Conservation (phyloP, 2,888 invertebrate genomes). For the Danaus chrysippus region DNA sequence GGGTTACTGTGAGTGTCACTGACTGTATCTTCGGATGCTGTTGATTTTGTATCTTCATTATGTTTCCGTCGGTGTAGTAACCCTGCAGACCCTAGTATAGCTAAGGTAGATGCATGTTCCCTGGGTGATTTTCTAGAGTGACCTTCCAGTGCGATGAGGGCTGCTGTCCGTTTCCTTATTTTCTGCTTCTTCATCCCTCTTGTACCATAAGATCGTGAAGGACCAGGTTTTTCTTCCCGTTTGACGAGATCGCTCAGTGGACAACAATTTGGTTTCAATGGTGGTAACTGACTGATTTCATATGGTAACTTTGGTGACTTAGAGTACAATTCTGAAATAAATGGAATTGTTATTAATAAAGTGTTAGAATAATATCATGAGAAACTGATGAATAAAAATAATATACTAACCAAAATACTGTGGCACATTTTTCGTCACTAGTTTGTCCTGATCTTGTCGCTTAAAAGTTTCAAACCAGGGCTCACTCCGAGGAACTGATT, state of each 20-base stretch:
- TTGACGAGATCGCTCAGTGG: slow-evolving; percentile 68
- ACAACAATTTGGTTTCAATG: slow-evolving; percentile 79
- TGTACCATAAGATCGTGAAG: slow-evolving; percentile 63
- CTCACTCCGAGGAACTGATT: slow-evolving; percentile 84
- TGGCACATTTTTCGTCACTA: slow-evolving; percentile 80
- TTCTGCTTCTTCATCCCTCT: slow-evolving; percentile 65
- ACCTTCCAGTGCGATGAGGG: slow-evolving; percentile 60
- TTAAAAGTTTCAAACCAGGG: slow-evolving; percentile 89
- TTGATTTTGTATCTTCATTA: slow-evolving; percentile 64
- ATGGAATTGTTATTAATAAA: slow-evolving; percentile 16
- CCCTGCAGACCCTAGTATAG: slow-evolving; percentile 84
- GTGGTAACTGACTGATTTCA: slow-evolving; percentile 83
- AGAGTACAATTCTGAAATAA: slow-evolving; percentile 74
- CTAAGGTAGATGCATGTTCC: slow-evolving; percentile 92
- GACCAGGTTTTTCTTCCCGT: slow-evolving; percentile 61
- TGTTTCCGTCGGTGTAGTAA: slow-evolving; percentile 77
- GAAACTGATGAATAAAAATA: slow-evolving; percentile 10
- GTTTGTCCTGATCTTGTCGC: slow-evolving; percentile 85
- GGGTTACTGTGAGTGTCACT: slow-evolving; percentile 58
- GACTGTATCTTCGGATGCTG: slow-evolving; percentile 68
- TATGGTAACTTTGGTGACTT: slow-evolving; percentile 86
- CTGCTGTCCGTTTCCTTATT: slow-evolving; percentile 54
- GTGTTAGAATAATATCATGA: slow-evolving; percentile 15
- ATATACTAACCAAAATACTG: slow-evolving; percentile 74
- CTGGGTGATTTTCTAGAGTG: slow-evolving; percentile 91